Evolutionary conservation across 2,888 invertebrate genomes (phyloP).

Genomic region (Schizotus pectinicornis): DNA sequence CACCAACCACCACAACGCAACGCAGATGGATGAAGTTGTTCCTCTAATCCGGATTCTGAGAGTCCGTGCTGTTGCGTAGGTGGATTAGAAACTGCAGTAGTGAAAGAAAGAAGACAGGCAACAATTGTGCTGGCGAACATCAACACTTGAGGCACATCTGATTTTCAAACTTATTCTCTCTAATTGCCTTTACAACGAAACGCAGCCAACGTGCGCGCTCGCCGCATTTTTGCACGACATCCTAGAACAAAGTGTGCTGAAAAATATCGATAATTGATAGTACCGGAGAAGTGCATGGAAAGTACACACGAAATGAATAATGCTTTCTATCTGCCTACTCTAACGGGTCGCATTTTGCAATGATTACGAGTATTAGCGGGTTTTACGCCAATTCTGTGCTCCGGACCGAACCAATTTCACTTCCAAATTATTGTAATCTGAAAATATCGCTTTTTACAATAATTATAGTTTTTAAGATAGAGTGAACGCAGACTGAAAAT

Average conservation of each 20-base stretch:
- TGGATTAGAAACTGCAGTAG: slow-evolving; percentile 8
- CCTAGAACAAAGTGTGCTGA: slow-evolving; percentile 8
- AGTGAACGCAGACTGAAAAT: too few relatives aligned
- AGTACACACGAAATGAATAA: slow-evolving; percentile 13
- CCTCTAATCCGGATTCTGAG: slow-evolving; percentile 6
- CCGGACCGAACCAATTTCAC: too few relatives aligned
- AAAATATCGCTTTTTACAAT: too few relatives aligned
- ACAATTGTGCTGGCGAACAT: not conserved
- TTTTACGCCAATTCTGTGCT: too few relatives aligned
- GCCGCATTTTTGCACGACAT: not conserved
- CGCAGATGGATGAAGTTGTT: slow-evolving; percentile 13
- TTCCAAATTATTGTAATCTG: too few relatives aligned
- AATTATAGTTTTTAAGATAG: too few relatives aligned
- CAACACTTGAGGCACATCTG: slow-evolving; percentile 12
- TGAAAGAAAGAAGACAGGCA: slow-evolving; percentile 4
- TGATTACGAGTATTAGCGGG: too few relatives aligned
- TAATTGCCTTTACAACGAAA: not conserved
- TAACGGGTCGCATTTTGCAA: not conserved
- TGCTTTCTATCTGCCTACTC: slow-evolving; percentile 22
- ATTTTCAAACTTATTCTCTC: slow-evolving; percentile 6
- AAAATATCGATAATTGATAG: slow-evolving; percentile 22
- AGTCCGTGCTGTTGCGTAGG: slow-evolving; percentile 1
- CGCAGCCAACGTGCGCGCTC: not conserved
- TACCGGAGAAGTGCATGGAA: slow-evolving; percentile 5
- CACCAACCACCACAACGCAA: not conserved